Conservation (phyloP, 2,888 invertebrate genomes). For the Sussaba pulchella region DNA sequence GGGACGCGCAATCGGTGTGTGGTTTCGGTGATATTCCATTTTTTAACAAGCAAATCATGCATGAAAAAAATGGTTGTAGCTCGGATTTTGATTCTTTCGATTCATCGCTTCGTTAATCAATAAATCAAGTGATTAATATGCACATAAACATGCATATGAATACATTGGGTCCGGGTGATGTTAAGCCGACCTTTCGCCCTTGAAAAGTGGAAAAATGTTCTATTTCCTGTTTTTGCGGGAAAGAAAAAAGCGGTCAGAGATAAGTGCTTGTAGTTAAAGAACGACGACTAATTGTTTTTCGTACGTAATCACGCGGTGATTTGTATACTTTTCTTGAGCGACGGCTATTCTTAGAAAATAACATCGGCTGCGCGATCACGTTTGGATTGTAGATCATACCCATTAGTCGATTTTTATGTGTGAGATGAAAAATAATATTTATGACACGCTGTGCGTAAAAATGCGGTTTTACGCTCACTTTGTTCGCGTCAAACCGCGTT, state of each 20-base stretch:
- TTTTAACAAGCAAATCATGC: too few species aligned
- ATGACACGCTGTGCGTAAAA: too few species aligned
- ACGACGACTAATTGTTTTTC: not conserved
- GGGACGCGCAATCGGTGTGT: too few species aligned
- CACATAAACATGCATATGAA: too few species aligned
- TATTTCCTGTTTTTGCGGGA: conserved; percentile 12
- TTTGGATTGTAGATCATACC: too few species aligned
- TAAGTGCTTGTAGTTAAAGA: conserved; percentile 21
- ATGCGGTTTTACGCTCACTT: too few species aligned
- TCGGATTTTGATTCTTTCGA: conserved; percentile 32
- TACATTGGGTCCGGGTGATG: not conserved
- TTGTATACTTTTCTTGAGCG: conserved; percentile 42
- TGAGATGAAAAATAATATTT: too few species aligned
- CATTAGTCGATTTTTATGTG: too few species aligned
- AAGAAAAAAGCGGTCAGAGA: not conserved
- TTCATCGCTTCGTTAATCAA: conserved; percentile 8
- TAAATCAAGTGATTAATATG: conserved; percentile 25
- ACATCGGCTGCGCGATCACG: conserved; percentile 39
- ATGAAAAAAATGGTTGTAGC: conserved; percentile 44
- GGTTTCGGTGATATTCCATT: too few species aligned
- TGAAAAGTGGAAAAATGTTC: conserved; percentile 16
- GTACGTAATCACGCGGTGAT: conserved; percentile 30
- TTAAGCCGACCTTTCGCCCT: conserved; percentile 7
- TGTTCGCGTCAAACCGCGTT: too few species aligned
- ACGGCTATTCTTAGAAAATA: conserved; percentile 42